Evolutionary conservation across 35 echinoderm and acorn worm species (phyloP).

Genomic region (Amphiura filiformis): DNA sequence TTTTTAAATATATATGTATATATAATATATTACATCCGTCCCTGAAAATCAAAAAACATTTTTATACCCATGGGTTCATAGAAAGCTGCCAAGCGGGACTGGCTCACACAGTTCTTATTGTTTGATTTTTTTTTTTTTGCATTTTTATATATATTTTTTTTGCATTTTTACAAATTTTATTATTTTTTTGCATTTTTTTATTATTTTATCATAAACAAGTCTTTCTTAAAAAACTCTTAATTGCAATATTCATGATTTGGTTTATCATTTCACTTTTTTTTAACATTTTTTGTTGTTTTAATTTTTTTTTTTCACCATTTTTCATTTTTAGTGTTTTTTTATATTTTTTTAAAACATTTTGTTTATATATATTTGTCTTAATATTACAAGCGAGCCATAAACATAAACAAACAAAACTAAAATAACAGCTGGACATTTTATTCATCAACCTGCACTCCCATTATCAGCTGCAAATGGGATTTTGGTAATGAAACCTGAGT

Average conservation of each 20-base stretch:
- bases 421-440: not conserved
- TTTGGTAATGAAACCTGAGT: slow-evolving; percentile 4
- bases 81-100: slow-evolving; percentile 12
- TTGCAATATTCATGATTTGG: slow-evolving; percentile 11
- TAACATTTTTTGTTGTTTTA: not conserved
- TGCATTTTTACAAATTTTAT: not conserved
- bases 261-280: slow-evolving; percentile 1
- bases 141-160: not conserved
- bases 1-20: not conserved
- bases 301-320: slow-evolving; percentile 3
- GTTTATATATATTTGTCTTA: slow-evolving; percentile 9
- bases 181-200: not conserved
- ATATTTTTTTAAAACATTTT: not conserved
- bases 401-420: slow-evolving; percentile 20
- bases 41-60: slow-evolving; percentile 14
- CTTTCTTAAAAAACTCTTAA: slow-evolving; percentile 4
- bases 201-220: slow-evolving; percentile 6
- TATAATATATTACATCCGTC: slow-evolving; percentile 15
- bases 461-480: slow-evolving; percentile 3
- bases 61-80: slow-evolving; percentile 8
- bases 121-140: not conserved
- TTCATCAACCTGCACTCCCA: not conserved
- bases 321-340: slow-evolving; percentile 8
- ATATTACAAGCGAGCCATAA: not conserved
- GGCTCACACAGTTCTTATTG: slow-evolving; percentile 6